A percentile compares a stretch with the other conserved stretches of the same genome.
Conservation (phyloP, 2,888 invertebrate species). For the Nephrotoma flavescens region DNA sequence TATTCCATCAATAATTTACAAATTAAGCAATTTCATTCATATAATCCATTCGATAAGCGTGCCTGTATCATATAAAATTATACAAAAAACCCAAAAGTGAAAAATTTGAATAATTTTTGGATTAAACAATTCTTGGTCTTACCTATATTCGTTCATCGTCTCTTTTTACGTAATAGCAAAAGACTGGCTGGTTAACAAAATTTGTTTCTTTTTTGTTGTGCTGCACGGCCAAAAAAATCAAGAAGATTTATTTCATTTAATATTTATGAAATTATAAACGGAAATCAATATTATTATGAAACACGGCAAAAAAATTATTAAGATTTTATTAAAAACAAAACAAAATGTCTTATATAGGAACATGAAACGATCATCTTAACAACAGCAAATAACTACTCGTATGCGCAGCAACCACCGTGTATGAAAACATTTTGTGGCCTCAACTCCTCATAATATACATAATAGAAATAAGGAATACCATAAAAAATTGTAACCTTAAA, state of each 20-base stretch:
- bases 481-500: background rate
- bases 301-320: background rate
- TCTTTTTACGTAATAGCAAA: background rate
- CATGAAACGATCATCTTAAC: background rate
- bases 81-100: background rate
- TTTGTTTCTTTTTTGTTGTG: background rate
- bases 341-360: background rate
- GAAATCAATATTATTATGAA: background rate
- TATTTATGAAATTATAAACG: background rate
- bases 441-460: background rate
- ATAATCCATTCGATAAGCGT: background rate
- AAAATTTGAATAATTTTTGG: background rate
- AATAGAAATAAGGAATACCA: background rate
- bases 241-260: background rate
- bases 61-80: background rate
- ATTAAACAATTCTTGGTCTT: background rate
- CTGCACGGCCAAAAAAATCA: background rate
- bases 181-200: background rate
- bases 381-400: background rate
- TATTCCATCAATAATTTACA: background rate
- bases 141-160: background rate
- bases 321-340: background rate
- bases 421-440: background rate
- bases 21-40: background rate
- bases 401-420: background rate